Evolutionary conservation across 2,797 vertebrate genomes (phyloP), one percentile per base, ranked within the genome.

Genomic region (Harpagifer antarcticus): DNA sequence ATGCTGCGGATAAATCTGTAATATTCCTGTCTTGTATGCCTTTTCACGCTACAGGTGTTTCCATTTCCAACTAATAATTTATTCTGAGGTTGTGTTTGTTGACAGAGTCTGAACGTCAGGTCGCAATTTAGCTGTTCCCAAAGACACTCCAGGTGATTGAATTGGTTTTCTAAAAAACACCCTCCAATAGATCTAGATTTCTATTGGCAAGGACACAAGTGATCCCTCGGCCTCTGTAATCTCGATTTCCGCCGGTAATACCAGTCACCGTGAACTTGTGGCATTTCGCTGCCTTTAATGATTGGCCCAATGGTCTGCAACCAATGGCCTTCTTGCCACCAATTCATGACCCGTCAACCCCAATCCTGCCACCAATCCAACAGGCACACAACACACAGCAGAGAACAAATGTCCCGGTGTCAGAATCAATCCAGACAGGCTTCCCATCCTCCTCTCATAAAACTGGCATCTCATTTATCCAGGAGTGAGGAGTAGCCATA

Each of bases 341-440:
- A 96, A 96, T 96, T 96, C 95, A 94, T 94, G 92, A 92, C 92
- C 93, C 91, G 95, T 94, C 95, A 95, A 90, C 90, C 94, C 79
- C 94, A 94, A 95, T 95, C 91, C 91, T 91, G 83, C 82, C 86
- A 88, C 92, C 95, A 94, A 95, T 96, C 95, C 94, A 93, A 93
- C 93, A 96, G 87, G 85, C 89, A 78, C 92, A 90, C 89, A 89
- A 82, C 89, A 89, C 91, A 83, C 83, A 74, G 88, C 91, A 57
- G 83, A 80, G 82, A 91, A 90, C 92, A 93, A 94, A 95, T 92
- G 90, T 93, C 87, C 91, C 72, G 8, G 78, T 90, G 93, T 91
- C 93, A 86, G 91, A 94, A 90, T 93, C 91, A 91, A 94, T 94
- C 87, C 88, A 87, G 88, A 90, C 90, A 88, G 84, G 81, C 91